Evolutionary conservation across 2,113 vertebrate genomes (phyloP).

Genomic region (Scomber japonicus): DNA sequence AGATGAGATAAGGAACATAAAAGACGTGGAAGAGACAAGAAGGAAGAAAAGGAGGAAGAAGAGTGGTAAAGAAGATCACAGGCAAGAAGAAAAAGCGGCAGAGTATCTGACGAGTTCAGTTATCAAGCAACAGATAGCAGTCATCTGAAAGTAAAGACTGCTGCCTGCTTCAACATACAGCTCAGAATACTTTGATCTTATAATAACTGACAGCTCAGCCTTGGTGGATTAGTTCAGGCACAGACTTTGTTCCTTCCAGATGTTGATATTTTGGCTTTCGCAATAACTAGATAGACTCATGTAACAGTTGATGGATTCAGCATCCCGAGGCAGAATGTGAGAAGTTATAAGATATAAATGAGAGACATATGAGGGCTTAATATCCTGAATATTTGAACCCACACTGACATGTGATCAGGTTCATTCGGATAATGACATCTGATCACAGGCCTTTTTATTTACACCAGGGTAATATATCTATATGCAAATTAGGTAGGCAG

Average conservation of each 20-base stretch:
- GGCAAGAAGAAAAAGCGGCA: conserved; percentile 62
- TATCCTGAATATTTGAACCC: not conserved
- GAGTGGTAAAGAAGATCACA: conserved; percentile 73
- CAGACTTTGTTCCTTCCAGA: not conserved
- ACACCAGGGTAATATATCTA: no score
- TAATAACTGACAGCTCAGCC: not conserved
- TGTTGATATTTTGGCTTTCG: not conserved
- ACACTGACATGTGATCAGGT: no score
- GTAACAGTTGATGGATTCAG: not conserved
- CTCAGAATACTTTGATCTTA: not conserved
- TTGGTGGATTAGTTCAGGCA: not conserved
- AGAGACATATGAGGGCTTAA: not conserved
- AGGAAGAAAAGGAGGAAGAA: conserved; percentile 72
- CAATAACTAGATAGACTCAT: not conserved
- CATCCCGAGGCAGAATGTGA: not conserved
- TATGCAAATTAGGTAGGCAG: no score
- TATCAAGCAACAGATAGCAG: conserved; percentile 26
- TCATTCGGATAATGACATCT: not conserved
- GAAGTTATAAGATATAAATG: not conserved
- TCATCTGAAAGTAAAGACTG: not conserved
- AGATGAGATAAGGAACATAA: conserved; percentile 59
- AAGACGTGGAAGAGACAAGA: conserved; percentile 57
- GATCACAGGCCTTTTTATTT: not conserved
- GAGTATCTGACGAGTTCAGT: conserved; percentile 49
- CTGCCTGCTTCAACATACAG: not conserved